These are phyloP conservation scores for Chymomyza costata DNA, from an alignment of 1,140 invertebrate genomes.

Conservation along the genomic window DNA sequence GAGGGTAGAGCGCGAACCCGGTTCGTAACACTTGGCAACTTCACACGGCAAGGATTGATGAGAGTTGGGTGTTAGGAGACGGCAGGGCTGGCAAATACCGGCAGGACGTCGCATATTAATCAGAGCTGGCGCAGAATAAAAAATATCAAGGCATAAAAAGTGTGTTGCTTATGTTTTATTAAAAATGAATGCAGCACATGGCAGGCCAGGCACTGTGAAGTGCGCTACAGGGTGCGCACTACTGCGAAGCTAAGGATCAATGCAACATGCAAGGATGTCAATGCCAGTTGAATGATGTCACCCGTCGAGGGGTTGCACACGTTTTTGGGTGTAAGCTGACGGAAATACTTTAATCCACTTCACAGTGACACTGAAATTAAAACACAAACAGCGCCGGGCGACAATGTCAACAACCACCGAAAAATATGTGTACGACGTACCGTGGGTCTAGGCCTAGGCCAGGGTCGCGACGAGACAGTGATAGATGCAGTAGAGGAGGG, in stretches of 20 bases:
- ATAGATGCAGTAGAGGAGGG: conserved; percentile 3
- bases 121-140: conserved; percentile 30
- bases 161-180: too few species aligned
- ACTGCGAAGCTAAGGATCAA: too few species aligned
- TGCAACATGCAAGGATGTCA: too few species aligned
- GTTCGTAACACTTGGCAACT: conserved; percentile 48
- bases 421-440: conserved; percentile 12
- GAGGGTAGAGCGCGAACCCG: background rate
- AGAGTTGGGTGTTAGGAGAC: conserved; percentile 8
- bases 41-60: conserved; percentile 54
- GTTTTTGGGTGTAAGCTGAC: conserved; percentile 67
- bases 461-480: background rate
- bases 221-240: too few species aligned
- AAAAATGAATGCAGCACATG: too few species aligned
- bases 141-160: conserved; percentile 19
- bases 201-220: conserved; percentile 14
- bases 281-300: too few species aligned
- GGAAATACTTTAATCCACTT: conserved; percentile 74
- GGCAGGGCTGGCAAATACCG: conserved; percentile 15
- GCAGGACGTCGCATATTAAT: conserved; percentile 66
- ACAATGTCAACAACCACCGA: conserved; percentile 43
- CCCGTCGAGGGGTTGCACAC: conserved; percentile 48
- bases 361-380: conserved; percentile 70
- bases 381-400: conserved; percentile 24
- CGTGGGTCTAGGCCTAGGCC: too few species aligned